These are phyloP conservation scores for Schizothorax lantsangensis DNA, from an alignment of 2,797 vertebrate species.

Conservation along the genomic window DNA sequence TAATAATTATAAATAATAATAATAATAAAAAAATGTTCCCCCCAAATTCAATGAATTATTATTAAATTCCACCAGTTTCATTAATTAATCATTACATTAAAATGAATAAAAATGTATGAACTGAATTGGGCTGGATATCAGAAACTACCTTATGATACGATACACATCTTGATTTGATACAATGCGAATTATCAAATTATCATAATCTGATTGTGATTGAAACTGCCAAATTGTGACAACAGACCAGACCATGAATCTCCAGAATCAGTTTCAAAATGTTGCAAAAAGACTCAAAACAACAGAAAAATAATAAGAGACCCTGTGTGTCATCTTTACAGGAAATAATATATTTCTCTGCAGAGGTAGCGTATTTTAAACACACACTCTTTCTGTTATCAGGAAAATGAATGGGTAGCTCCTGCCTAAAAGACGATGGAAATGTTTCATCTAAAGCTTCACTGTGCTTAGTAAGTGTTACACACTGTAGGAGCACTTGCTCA, in stretches of 20 bases:
- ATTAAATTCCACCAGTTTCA: not conserved
- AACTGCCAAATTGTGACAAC: not conserved
- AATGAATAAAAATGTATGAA: not conserved
- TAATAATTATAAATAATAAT: not conserved
- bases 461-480: slow-evolving; percentile 41
- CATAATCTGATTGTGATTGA: not conserved
- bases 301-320: not conserved
- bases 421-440: not conserved
- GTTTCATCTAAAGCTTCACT: slow-evolving; percentile 28
- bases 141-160: not conserved
- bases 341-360: not conserved
- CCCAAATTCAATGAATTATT: not conserved
- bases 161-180: not conserved
- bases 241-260: not conserved
- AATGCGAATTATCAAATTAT: not conserved
- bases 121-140: not conserved
- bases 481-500: slow-evolving; percentile 7
- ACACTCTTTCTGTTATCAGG: not conserved
- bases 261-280: not conserved
- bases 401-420: not conserved
- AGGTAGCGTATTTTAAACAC: not conserved
- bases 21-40: not conserved
- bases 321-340: not conserved
- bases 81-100: not conserved
- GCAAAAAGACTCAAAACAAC: not conserved